phyloP scores from a whole-genome alignment of 2,113 vertebrate genomes.

The Ptilonorhynchus violaceus region DNA sequence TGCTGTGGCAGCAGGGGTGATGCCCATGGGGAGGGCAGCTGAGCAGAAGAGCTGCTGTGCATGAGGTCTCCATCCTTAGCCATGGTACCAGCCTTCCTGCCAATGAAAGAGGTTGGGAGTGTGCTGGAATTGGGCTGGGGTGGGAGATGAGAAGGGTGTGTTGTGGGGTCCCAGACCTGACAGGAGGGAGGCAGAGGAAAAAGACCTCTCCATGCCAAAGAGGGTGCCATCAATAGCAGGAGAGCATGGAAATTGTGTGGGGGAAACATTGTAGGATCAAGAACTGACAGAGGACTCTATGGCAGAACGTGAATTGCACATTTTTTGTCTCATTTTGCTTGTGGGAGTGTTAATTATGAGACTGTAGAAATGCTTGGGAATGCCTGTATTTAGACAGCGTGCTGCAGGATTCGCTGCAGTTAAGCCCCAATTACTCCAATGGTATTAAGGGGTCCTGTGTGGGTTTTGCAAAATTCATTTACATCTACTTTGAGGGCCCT shows the following conservation, averaged over 20 bases:
- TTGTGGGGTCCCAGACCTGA: neutral
- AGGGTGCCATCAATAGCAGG: no score
- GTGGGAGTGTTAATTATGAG: neutral
- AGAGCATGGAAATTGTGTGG: neutral
- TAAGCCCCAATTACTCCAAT: neutral
- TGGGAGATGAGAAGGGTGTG: neutral
- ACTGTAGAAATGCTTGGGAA: neutral
- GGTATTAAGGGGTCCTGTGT: slow-evolving; percentile 26
- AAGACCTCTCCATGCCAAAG: neutral
- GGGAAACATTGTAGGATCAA: neutral
- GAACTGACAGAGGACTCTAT: neutral
- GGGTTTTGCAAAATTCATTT: slow-evolving; percentile 51
- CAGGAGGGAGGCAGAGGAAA: neutral
- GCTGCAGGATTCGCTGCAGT: neutral
- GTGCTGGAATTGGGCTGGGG: neutral
- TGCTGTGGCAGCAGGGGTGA: fast-evolving
- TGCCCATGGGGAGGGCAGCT: neutral
- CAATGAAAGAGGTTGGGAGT: neutral
- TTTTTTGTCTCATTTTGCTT: neutral
- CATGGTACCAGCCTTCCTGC: neutral
- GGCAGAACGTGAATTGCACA: fast-evolving
- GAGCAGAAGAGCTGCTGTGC: neutral
- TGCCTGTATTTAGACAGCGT: neutral
- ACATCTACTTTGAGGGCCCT: neutral
- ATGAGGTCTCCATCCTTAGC: fast-evolving